Conservation (phyloP, 2,888 invertebrate genomes). For the Periphyllus acericola region DNA sequence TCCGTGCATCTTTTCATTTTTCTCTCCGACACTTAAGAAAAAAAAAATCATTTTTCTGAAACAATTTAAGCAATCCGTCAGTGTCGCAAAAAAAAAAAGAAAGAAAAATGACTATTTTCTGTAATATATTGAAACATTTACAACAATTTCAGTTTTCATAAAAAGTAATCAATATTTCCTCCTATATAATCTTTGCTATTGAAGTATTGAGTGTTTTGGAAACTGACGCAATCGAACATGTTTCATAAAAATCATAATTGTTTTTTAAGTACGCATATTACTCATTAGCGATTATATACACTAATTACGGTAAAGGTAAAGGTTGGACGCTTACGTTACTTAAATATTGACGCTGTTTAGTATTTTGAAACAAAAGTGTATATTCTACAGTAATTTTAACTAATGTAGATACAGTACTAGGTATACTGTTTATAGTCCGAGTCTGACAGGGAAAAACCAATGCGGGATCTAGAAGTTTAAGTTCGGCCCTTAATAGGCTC, state of each 20-base stretch:
- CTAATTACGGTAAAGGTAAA: too few species aligned
- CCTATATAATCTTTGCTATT: background rate
- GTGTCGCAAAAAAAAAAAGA: background rate
- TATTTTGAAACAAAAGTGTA: too few species aligned
- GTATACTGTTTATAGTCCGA: too few species aligned
- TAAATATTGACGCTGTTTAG: too few species aligned
- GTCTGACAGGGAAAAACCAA: too few species aligned
- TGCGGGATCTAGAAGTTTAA: too few species aligned
- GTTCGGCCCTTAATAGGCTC: too few species aligned
- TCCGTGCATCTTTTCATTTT: background rate
- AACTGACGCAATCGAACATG: background rate
- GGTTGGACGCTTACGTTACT: too few species aligned
- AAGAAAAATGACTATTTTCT: background rate
- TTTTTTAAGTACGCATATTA: too few species aligned
- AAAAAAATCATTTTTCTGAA: background rate
- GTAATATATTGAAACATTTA: background rate
- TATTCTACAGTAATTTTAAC: too few species aligned
- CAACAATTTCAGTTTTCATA: background rate
- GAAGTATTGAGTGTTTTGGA: background rate
- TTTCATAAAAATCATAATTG: background rate
- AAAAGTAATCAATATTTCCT: background rate
- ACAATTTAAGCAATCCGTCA: background rate
- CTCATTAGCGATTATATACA: too few species aligned
- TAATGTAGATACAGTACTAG: too few species aligned
- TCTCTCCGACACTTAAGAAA: background rate